Evolutionary conservation across 2,888 invertebrate genomes (phyloP).

Genomic region (Philhelius pedissequus): DNA sequence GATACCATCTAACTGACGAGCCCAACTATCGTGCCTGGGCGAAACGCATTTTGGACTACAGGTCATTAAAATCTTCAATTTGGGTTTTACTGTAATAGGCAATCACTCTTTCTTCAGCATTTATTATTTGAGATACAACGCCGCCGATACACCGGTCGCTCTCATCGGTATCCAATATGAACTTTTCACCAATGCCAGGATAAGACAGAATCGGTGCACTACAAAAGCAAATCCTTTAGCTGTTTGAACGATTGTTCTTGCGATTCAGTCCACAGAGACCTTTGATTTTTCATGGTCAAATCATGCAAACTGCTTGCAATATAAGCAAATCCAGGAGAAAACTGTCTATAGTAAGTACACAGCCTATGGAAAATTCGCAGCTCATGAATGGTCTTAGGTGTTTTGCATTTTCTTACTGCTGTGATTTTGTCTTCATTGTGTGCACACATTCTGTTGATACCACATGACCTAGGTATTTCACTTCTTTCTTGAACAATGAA

Average conservation of each 20-base stretch:
- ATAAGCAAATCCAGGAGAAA: too few species aligned
- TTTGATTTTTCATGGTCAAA: too few species aligned
- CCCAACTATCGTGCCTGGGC: too few species aligned
- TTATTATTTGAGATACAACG: slow-evolving; percentile 21
- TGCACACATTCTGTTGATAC: background rate
- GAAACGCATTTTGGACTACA: too few species aligned
- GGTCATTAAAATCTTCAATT: too few species aligned
- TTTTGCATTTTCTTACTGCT: background rate
- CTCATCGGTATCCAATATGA: slow-evolving; percentile 40
- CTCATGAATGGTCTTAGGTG: slow-evolving; percentile 13
- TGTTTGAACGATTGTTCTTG: background rate
- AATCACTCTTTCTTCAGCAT: slow-evolving; percentile 37
- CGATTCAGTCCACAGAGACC: too few species aligned
- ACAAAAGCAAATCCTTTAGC: slow-evolving; percentile 4
- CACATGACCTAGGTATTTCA: slow-evolving; percentile 24
- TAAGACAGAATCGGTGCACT: slow-evolving; percentile 12
- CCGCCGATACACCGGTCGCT: slow-evolving; percentile 29
- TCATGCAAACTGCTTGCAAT: too few species aligned
- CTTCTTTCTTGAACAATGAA: too few species aligned
- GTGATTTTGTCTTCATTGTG: background rate
- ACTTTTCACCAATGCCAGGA: slow-evolving; percentile 15
- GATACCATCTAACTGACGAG: too few species aligned
- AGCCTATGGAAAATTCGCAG: slow-evolving; percentile 15
- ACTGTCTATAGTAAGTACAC: too few species aligned
- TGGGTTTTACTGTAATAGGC: slow-evolving; percentile 36